Conservation (phyloP, 1,140 invertebrate genomes). For the Magallana gigas region DNA sequence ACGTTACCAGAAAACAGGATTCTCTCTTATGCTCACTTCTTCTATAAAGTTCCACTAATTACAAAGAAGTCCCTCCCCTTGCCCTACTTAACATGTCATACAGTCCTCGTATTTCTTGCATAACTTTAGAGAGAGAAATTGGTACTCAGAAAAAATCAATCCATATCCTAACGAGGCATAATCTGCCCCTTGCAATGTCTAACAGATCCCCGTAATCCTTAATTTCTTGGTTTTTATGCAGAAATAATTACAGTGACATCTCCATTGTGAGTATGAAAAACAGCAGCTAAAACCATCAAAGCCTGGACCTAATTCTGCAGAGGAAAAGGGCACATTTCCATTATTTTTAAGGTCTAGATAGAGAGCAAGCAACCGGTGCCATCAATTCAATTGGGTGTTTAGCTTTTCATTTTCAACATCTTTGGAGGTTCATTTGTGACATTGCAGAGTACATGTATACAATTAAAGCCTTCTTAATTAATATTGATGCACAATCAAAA, state of each 20-base stretch:
- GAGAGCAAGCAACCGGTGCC: too few relatives aligned
- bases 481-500: too few relatives aligned
- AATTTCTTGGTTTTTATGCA: background rate
- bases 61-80: background rate
- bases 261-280: background rate
- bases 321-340: background rate
- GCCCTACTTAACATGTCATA: background rate
- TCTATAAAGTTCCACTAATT: background rate
- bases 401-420: too few relatives aligned
- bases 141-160: background rate
- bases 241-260: background rate
- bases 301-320: background rate
- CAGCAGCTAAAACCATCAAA: background rate
- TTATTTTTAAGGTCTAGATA: background rate
- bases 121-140: background rate
- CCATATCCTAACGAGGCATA: background rate
- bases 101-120: background rate
- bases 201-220: background rate
- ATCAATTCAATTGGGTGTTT: too few relatives aligned
- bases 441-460: too few relatives aligned
- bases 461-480: too few relatives aligned
- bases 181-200: background rate
- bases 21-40: background rate
- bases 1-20: background rate
- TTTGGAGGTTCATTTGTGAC: too few relatives aligned